These are phyloP conservation scores for Conomelus anceps DNA, from an alignment of 2,888 invertebrate genomes.

Conservation along the genomic window DNA sequence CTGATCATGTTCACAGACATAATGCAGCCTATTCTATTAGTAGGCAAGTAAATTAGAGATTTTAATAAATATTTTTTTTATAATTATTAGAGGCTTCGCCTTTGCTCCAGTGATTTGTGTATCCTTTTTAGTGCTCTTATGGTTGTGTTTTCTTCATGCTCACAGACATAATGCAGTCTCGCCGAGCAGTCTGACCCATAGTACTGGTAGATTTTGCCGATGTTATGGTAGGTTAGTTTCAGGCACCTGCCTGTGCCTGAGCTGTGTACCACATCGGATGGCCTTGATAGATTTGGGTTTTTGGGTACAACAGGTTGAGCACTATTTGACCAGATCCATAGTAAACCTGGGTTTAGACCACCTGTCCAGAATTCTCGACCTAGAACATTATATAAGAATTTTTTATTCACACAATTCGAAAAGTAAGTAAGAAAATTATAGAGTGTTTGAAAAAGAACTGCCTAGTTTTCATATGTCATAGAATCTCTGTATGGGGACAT, in stretches of 20 bases:
- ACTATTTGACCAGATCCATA: conserved; percentile 83
- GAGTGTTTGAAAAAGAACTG: too few relatives aligned
- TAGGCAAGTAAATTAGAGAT: too few relatives aligned
- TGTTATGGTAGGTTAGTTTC: conserved; percentile 55
- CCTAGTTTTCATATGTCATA: too few relatives aligned
- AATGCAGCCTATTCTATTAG: too few relatives aligned
- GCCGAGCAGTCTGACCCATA: conserved; percentile 67
- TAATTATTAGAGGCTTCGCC: background rate
- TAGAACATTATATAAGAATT: conserved; percentile 35
- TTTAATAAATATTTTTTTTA: too few relatives aligned
- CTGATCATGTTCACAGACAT: too few relatives aligned
- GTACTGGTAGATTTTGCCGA: conserved; percentile 55
- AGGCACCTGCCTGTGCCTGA: conserved; percentile 64
- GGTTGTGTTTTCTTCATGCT: conserved; percentile 44
- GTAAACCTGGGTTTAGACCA: conserved; percentile 73
- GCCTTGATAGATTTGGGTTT: conserved; percentile 35
- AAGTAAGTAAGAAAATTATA: too few relatives aligned
- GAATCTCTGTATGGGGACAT: too few relatives aligned
- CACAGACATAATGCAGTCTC: conserved; percentile 63
- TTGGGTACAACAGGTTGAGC: conserved; percentile 57
- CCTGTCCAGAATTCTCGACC: conserved; percentile 76
- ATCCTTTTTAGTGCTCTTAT: conserved; percentile 34
- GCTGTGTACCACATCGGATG: conserved; percentile 42
- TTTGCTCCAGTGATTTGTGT: conserved; percentile 32
- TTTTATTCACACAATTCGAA: too few relatives aligned